Evolutionary conservation across 1,140 invertebrate genomes (phyloP), one percentile per base, ranked within the genome.

Genomic region (Solenopsis invicta): DNA sequence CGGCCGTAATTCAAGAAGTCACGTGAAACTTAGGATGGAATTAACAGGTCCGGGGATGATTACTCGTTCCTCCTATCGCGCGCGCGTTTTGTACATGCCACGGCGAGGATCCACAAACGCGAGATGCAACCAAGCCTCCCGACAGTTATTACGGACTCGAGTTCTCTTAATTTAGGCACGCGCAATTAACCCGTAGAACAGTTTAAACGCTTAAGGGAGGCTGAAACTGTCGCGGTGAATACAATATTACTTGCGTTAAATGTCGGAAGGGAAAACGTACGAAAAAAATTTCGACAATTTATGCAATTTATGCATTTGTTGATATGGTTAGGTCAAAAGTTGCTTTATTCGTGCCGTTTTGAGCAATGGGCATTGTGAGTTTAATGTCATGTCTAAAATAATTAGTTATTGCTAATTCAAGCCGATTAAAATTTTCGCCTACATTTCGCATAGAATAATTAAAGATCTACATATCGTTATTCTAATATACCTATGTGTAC

Each of bases 101-200:
- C 13, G 29, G 24, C 54, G 9, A 74, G 18, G 24, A 54, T 41
- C 18, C 18, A 59, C 24, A 21, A 59, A 41, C 6, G n/a, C 5
- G 41, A 59, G 41, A 59, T 3, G 37, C 69, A 12, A 12, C 10
- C 16, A 16, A 72, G 50, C 9, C 5, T 37, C 37, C 10, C 56
- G 9, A 77, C 75, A 45, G 34, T 74, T 59, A 61, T 82, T 61
- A 61, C 41, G 4, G 48, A 80, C 62, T 12, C 66, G 54, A 45
- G 24, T 37, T 74, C 69, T 61, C 41, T 84, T 75, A 62, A 62
- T 72, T 75, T 50, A 82, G 41, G 24, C 67, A 71, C 56, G 80
- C 52, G 29, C 34, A 61, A 75, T 84, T 84, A 75, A 84, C 4
- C 54, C 5, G 18, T 56, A 5, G 16, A 45, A 18, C 24, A 81